phyloP scores from a whole-genome alignment of 2,797 vertebrate genomes.

The Euphonia xanthogaster region DNA sequence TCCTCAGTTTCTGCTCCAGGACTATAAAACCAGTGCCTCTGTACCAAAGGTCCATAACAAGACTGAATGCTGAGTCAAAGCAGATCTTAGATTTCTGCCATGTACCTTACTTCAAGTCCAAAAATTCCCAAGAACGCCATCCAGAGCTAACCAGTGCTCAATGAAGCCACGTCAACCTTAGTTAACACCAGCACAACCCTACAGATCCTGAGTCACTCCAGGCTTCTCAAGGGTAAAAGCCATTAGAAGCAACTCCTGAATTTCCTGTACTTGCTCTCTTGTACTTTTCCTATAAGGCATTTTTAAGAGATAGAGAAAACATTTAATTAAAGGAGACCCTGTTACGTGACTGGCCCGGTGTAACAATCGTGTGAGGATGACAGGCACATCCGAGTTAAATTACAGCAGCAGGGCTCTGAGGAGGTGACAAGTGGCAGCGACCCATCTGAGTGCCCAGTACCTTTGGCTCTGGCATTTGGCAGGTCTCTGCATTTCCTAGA shows the following conservation, averaged over 20 bases:
- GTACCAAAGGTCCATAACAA: neutral
- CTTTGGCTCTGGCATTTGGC: constrained; percentile 9
- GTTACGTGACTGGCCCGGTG: neutral
- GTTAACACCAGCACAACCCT: neutral
- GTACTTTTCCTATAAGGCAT: neutral
- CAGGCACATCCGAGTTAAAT: neutral
- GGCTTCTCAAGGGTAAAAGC: neutral
- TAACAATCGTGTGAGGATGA: neutral
- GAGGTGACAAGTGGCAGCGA: neutral
- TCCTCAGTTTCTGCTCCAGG: neutral
- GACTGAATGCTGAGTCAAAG: neutral
- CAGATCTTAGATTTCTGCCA: neutral
- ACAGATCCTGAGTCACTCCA: neutral
- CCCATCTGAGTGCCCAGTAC: neutral
- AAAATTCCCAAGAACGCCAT: neutral
- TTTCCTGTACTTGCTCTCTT: neutral
- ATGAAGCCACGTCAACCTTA: neutral
- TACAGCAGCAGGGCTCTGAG: neutral
- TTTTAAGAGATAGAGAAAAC: neutral
- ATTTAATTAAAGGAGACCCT: neutral
- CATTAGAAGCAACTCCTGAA: neutral
- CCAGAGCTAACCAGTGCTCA: neutral
- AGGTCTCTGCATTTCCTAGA: constrained; percentile 23
- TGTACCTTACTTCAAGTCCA: neutral
- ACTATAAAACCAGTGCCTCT: neutral